These are phyloP conservation scores for Coreoperca whiteheadi DNA, from an alignment of 2,113 vertebrate genomes.

Conservation along the genomic window DNA sequence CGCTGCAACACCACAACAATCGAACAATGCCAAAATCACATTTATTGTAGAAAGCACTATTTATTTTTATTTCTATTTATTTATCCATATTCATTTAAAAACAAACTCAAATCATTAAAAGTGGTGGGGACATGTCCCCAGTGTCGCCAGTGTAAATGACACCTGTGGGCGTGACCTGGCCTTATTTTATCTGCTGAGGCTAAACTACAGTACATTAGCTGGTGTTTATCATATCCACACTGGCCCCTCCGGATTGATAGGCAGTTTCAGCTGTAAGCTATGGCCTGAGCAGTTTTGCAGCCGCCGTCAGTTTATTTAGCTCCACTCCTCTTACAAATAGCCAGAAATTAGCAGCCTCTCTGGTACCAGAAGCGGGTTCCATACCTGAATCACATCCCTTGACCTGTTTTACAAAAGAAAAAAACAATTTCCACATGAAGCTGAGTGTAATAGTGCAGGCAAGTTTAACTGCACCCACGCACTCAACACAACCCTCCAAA, in stretches of 20 bases:
- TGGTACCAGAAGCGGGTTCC: not conserved
- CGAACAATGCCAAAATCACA: too few species aligned
- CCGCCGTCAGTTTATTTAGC: not conserved
- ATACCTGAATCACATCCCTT: not conserved
- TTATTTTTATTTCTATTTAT: too few species aligned
- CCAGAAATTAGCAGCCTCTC: not conserved
- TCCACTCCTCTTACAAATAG: not conserved
- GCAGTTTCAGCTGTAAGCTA: not conserved
- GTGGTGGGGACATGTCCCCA: too few species aligned
- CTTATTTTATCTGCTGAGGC: not conserved
- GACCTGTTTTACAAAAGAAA: not conserved
- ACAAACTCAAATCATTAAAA: too few species aligned
- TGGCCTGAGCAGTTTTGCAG: not conserved
- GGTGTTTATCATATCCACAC: too few species aligned
- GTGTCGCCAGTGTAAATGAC: too few species aligned
- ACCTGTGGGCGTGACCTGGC: not conserved
- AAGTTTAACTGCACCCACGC: not conserved
- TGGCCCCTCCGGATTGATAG: not conserved
- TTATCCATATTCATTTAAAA: too few species aligned
- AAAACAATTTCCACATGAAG: not conserved
- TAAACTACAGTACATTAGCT: constrained; percentile 4
- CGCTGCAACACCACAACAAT: too few species aligned
- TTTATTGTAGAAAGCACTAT: too few species aligned
- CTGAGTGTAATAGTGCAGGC: not conserved
- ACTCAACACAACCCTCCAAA: not conserved